Base-by-base conservation (phyloP, 2,888 invertebrate genomes). In the Drosophila greeni region DNA sequence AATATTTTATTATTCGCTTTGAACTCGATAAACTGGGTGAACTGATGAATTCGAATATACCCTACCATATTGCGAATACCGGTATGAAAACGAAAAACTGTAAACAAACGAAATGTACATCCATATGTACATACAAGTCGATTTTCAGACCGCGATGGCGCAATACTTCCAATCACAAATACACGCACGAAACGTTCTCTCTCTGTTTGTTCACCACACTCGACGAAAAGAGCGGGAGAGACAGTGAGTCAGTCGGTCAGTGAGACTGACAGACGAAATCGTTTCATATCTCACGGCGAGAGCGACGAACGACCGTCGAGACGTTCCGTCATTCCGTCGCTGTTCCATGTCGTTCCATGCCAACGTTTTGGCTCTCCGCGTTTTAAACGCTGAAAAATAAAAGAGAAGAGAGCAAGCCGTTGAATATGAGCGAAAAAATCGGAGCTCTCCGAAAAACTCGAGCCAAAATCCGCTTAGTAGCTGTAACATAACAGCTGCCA, bases 101-200 rank as follows among this genome's bases (percentile, higher is more conserved):
- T 79, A 82, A 79, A 79, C 78, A 79, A 79, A 81, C 64, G 66
- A 76, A 78, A 78, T 78, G 67, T 29, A 45, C 42, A 57, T 56
- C 42, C 48, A 74, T 62, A 52, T 57, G 18, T 52, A 49, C 36
- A 60, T 31, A 47, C 62, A 43, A 29, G 12, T 36, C 24, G 26
- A 37, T 26, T 16, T n/a, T 14, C 49, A 49, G 36, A 18, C 48
- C 36, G 48, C 55, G 36, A 56, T 56, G 55, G 55, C 55, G 55
- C 55, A 56, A 55, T 55, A 55, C 49, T 37, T 45, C 45, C 45
- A 29, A 31, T 31, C 18, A 18, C 29, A 45, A 18, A 45, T 14
- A 45, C n/a, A 34, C 33, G 31, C 12, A 26, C 48, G 26, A 29
- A 20, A 26, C n/a, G 20, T 34, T 34, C 34, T 55, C 54, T 43